These are phyloP conservation scores for Xenopus tropicalis DNA, from an alignment of 2,113 vertebrate genomes.

Conservation along the genomic window DNA sequence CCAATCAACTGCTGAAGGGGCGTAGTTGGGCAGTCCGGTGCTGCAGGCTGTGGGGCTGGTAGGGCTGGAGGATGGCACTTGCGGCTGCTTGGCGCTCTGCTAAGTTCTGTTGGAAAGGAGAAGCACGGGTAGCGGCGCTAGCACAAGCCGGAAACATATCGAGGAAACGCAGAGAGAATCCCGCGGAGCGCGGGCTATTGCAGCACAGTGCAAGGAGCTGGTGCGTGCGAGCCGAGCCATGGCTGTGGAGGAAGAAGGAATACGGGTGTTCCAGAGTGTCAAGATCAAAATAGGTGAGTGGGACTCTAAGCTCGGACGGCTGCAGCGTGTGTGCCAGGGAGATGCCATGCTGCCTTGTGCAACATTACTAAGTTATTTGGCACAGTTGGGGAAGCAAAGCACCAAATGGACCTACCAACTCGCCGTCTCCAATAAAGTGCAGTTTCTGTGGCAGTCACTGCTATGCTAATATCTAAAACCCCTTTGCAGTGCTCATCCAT, in stretches of 20 bases:
- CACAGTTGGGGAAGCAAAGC: background rate
- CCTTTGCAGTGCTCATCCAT: too few species aligned
- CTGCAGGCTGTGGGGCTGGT: too few species aligned
- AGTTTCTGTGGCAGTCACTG: too few species aligned
- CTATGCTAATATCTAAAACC: too few species aligned
- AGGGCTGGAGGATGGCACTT: slow-evolving; percentile 2
- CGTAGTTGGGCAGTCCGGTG: too few species aligned
- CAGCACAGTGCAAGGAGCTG: background rate
- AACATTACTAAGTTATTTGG: background rate
- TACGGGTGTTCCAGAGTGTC: slow-evolving; percentile 93
- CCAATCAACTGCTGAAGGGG: too few species aligned
- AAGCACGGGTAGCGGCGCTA: background rate
- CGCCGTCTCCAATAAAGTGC: too few species aligned
- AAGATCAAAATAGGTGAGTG: slow-evolving; percentile 91
- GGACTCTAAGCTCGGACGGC: too few species aligned
- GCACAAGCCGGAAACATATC: slow-evolving; percentile 27
- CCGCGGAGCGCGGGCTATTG: background rate
- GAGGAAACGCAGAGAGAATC: background rate
- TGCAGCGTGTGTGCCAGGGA: background rate
- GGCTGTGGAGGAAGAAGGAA: slow-evolving; percentile 94
- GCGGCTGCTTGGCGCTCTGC: background rate
- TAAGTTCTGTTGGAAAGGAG: background rate
- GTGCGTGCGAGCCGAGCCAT: slow-evolving; percentile 54
- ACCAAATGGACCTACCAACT: too few species aligned
- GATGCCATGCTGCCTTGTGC: background rate